Conservation (phyloP, 37 sponge, comb jelly and placozoan species). For the Petrosia ficiformis region DNA sequence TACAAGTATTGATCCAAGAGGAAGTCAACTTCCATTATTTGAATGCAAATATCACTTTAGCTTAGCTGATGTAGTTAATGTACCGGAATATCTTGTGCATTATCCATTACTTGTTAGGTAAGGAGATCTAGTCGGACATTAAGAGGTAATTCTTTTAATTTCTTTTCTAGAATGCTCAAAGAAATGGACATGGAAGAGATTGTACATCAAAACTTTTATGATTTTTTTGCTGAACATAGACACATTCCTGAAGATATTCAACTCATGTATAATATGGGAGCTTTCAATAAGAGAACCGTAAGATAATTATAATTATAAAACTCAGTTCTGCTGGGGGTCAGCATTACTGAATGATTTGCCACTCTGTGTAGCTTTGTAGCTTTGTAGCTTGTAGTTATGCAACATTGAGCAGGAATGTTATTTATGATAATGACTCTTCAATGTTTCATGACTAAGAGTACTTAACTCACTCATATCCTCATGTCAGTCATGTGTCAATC, state of each 20-base stretch:
- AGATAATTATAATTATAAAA: too few species aligned
- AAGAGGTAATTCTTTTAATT: not conserved
- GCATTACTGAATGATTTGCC: too few species aligned
- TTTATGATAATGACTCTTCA: too few species aligned
- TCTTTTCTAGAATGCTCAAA: constrained; percentile 69
- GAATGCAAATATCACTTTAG: constrained; percentile 92
- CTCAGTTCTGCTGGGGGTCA: too few species aligned
- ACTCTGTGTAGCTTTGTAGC: too few species aligned
- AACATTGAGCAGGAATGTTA: too few species aligned
- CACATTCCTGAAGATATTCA: constrained; percentile 33
- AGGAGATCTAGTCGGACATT: not conserved
- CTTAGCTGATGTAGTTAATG: constrained; percentile 91
- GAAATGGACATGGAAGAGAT: constrained; percentile 75
- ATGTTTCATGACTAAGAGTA: too few species aligned
- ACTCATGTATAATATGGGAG: constrained; percentile 78
- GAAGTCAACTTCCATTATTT: constrained; percentile 78
- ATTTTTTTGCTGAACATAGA: constrained; percentile 70
- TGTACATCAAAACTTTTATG: constrained; percentile 61
- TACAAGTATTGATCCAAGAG: constrained; percentile 23
- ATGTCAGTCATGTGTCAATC: too few species aligned
- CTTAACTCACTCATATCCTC: too few species aligned
- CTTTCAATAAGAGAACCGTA: constrained; percentile 58
- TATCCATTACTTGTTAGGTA: constrained; percentile 85
- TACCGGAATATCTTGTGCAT: constrained; percentile 92
- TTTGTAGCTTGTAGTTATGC: too few species aligned